phyloP scores from a whole-genome alignment of 2,888 invertebrate species.

The Orthosia cruda region DNA sequence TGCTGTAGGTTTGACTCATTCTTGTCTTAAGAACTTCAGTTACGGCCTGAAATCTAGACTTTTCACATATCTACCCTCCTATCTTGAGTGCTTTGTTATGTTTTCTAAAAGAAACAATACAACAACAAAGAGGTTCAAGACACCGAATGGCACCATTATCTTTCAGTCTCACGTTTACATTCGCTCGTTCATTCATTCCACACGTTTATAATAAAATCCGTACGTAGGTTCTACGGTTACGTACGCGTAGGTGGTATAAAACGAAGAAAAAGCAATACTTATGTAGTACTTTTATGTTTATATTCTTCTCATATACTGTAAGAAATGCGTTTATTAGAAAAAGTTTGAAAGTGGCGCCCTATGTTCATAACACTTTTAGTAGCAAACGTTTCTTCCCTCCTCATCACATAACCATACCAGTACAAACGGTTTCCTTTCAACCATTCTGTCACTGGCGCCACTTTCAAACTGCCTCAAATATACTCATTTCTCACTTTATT shows the following conservation, averaged over 20 bases:
- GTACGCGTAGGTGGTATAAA: constrained; percentile 13
- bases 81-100: constrained; percentile 34
- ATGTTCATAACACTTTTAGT: too few species aligned
- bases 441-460: too few species aligned
- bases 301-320: neutral
- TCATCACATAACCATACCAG: too few species aligned
- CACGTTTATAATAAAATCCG: constrained; percentile 41
- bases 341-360: too few species aligned
- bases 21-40: too few species aligned
- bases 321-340: too few species aligned
- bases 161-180: constrained; percentile 41
- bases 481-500: too few species aligned
- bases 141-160: constrained; percentile 31
- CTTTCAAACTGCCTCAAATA: too few species aligned
- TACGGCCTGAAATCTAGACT: neutral
- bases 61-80: neutral
- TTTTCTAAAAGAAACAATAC: constrained; percentile 28
- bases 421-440: too few species aligned
- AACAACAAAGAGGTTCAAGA: neutral
- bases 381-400: too few species aligned
- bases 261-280: neutral
- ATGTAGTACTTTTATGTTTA: neutral
- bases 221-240: constrained; percentile 9
- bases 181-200: constrained; percentile 34
- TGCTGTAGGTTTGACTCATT: too few species aligned